Conservation (phyloP, 1,140 invertebrate genomes). For the Sinonovacula constricta region DNA sequence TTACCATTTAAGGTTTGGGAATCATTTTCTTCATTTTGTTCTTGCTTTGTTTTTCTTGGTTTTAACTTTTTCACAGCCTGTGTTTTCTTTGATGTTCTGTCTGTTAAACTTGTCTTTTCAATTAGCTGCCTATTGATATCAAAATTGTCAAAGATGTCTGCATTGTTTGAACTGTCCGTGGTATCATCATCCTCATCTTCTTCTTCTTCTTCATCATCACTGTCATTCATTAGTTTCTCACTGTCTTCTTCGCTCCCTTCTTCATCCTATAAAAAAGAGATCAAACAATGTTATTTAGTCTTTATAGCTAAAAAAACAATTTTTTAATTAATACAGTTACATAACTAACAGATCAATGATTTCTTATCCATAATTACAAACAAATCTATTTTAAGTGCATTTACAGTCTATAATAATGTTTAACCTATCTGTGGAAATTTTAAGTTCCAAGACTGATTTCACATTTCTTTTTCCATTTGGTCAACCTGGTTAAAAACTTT, state of each 20-base stretch:
- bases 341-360: no score
- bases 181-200: slow-evolving; percentile 46
- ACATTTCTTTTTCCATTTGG: no score
- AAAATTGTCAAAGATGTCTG: neutral
- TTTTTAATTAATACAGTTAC: no score
- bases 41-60: slow-evolving; percentile 48
- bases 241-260: neutral
- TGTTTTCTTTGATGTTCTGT: neutral
- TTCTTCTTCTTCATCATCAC: slow-evolving; percentile 49
- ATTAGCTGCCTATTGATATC: slow-evolving; percentile 2
- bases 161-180: neutral
- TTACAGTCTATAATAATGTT: no score
- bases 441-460: no score
- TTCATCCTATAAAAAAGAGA: no score
- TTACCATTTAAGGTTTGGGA: neutral
- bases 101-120: slow-evolving; percentile 12
- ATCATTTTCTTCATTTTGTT: slow-evolving; percentile 28
- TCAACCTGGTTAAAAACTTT: no score
- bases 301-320: no score
- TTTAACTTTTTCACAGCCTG: slow-evolving; percentile 11
- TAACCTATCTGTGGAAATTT: no score
- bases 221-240: slow-evolving; percentile 29
- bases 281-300: no score
- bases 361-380: no score
- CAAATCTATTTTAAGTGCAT: no score